These are phyloP conservation scores for Microcebus griseorufus DNA, from an alignment of 2,113 vertebrate genomes.

Conservation along the genomic window DNA sequence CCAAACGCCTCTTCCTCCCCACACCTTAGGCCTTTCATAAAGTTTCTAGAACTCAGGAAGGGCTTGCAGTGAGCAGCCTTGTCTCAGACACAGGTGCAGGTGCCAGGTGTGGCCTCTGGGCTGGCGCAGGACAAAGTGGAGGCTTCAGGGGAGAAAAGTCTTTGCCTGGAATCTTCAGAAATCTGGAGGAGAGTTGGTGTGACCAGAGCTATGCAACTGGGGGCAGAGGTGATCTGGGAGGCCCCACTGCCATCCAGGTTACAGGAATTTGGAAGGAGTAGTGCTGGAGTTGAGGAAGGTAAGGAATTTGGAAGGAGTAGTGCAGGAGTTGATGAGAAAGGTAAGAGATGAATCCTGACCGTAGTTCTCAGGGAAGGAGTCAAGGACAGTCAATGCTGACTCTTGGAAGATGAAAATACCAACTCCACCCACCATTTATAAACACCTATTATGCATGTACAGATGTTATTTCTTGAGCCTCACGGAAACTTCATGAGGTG, in stretches of 20 bases:
- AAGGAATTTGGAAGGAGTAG: neutral
- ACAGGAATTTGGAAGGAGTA: neutral
- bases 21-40: neutral
- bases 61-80: neutral
- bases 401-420: neutral
- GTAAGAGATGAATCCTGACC: neutral
- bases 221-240: neutral
- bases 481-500: neutral
- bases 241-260: neutral
- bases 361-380: neutral
- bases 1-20: neutral
- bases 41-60: neutral
- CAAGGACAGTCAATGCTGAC: neutral
- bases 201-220: neutral
- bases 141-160: neutral
- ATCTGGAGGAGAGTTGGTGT: neutral
- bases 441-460: neutral
- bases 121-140: neutral
- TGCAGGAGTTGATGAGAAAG: neutral
- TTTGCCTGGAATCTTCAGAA: neutral
- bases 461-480: neutral
- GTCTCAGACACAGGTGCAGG: neutral
- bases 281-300: neutral
- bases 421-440: neutral
- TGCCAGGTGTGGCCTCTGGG: neutral